phyloP scores from a whole-genome alignment of 2,113 vertebrate genomes.

The Indicator maculatus region DNA sequence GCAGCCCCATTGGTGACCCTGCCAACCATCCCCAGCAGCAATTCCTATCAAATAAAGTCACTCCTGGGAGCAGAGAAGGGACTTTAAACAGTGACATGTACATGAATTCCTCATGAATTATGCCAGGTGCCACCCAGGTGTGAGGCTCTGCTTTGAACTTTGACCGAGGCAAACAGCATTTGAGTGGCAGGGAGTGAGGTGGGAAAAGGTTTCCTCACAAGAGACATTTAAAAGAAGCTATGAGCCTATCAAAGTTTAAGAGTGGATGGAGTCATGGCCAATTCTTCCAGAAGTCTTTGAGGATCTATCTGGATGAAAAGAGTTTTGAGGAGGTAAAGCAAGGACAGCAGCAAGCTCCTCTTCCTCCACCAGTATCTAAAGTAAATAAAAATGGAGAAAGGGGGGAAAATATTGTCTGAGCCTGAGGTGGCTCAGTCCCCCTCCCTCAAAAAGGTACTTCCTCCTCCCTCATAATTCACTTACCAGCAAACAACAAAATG shows the following conservation, averaged over 20 bases:
- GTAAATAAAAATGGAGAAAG: neutral
- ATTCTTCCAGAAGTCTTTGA: neutral
- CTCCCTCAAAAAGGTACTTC: neutral
- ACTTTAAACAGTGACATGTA: constrained; percentile 18
- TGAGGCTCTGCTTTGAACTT: constrained; percentile 34
- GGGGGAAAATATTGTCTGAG: neutral
- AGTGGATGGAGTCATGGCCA: neutral
- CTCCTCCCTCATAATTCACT: neutral
- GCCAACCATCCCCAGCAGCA: neutral
- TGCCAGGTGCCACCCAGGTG: neutral
- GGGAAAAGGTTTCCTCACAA: neutral
- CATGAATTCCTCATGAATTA: neutral
- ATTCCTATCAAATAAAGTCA: neutral
- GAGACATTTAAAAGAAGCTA: neutral
- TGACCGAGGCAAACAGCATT: constrained; percentile 15
- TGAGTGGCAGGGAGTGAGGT: neutral
- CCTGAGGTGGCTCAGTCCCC: neutral
- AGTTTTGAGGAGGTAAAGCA: neutral
- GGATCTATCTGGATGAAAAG: neutral
- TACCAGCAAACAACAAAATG: constrained; percentile 1
- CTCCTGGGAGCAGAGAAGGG: neutral
- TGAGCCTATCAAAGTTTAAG: neutral
- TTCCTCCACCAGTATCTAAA: neutral
- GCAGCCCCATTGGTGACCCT: neutral
- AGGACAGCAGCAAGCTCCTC: neutral